Percentiles rank a stretch among this genome's conserved stretches.
phyloP scores from a whole-genome alignment of 2,888 invertebrate species.

The Belgica antarctica region DNA sequence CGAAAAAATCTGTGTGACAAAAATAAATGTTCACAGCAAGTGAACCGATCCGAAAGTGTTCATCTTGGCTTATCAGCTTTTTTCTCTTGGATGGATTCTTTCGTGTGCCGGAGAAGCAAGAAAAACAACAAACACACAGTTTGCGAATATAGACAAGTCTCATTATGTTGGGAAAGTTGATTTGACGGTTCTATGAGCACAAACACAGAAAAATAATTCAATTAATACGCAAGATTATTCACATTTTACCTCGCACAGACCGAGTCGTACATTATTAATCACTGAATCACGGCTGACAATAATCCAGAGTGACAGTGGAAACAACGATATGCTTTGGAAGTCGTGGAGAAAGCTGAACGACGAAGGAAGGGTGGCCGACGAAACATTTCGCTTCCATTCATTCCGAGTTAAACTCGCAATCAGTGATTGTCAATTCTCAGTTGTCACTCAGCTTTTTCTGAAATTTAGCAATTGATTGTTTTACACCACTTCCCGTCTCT shows the following conservation, averaged over 20 bases:
- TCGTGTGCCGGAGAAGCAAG: not conserved
- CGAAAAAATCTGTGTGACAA: not conserved
- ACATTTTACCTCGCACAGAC: not conserved
- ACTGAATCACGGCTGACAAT: not conserved
- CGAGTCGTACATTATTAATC: constrained; percentile 4
- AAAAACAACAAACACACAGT: not conserved
- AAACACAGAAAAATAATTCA: constrained; percentile 17
- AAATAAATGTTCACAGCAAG: constrained; percentile 3
- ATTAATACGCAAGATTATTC: constrained; percentile 1
- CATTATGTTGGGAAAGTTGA: not conserved
- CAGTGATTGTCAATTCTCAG: not conserved
- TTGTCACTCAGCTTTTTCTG: too few relatives aligned
- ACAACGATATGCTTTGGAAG: too few relatives aligned
- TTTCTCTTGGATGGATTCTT: constrained; percentile 13
- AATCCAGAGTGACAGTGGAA: not conserved
- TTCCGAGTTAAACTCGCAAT: not conserved
- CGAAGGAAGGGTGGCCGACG: too few relatives aligned
- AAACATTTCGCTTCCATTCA: not conserved
- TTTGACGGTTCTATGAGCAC: not conserved
- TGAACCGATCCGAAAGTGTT: constrained; percentile 3
- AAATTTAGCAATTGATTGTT: not conserved
- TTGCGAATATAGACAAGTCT: too few relatives aligned
- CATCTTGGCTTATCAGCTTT: constrained; percentile 23
- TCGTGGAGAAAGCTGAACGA: too few relatives aligned
- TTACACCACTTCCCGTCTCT: not conserved